These are phyloP conservation scores for Lasioglossum lativentre DNA, from an alignment of 2,888 invertebrate species.

Conservation along the genomic window DNA sequence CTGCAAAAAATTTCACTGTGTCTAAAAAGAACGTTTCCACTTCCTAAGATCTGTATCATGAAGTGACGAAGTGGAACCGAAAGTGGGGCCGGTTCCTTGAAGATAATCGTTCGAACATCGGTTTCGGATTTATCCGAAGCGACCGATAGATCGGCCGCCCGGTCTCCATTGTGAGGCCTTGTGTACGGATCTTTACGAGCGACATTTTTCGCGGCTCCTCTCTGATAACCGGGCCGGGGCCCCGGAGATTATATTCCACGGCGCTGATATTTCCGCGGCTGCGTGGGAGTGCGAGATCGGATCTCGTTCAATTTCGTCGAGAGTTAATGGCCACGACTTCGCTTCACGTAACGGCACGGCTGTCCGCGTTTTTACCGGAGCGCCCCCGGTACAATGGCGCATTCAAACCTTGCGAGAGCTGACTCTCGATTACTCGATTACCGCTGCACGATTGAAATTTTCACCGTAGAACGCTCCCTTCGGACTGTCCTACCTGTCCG, in stretches of 20 bases:
- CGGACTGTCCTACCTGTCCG: background rate
- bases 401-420: slow-evolving; percentile 54
- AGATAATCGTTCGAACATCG: slow-evolving; percentile 33
- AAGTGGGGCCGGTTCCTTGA: background rate
- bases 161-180: slow-evolving; percentile 29
- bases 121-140: slow-evolving; percentile 29
- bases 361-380: slow-evolving; percentile 56
- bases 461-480: slow-evolving; percentile 23
- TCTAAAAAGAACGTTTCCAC: no score
- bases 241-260: slow-evolving; percentile 58
- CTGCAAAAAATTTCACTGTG: no score
- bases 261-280: slow-evolving; percentile 57
- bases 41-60: no score
- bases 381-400: slow-evolving; percentile 60
- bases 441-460: slow-evolving; percentile 51
- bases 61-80: background rate
- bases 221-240: slow-evolving; percentile 39
- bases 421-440: slow-evolving; percentile 59
- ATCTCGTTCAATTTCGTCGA: slow-evolving; percentile 72
- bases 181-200: slow-evolving; percentile 46
- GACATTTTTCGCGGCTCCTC: slow-evolving; percentile 43
- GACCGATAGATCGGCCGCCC: slow-evolving; percentile 23
- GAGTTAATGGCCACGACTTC: slow-evolving; percentile 70
- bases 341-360: slow-evolving; percentile 64
- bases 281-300: slow-evolving; percentile 72